These are phyloP conservation scores for Toxotes lorentzi DNA, from an alignment of 2,797 vertebrate genomes.

Conservation along the genomic window DNA sequence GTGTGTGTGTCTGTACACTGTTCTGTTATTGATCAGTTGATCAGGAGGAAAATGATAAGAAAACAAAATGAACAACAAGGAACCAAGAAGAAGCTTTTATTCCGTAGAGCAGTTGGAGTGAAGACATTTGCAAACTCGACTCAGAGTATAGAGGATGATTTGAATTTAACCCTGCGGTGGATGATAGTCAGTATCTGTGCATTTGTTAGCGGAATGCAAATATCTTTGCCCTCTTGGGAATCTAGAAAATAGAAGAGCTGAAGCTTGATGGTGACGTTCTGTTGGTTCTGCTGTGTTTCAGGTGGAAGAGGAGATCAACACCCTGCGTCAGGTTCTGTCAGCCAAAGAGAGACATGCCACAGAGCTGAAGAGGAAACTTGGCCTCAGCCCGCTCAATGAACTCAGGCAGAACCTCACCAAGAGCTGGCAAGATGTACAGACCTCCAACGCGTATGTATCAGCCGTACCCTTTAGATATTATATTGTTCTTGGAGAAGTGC, in stretches of 20 bases:
- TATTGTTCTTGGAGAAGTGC: neutral
- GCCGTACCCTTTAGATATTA: neutral
- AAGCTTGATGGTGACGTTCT: neutral
- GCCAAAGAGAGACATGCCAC: conserved; percentile 95
- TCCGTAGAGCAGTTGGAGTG: neutral
- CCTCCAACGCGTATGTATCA: conserved; percentile 92
- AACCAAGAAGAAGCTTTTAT: neutral
- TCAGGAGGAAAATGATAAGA: neutral
- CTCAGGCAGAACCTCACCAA: conserved; percentile 92
- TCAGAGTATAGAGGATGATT: neutral
- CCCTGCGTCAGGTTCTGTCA: conserved; percentile 94
- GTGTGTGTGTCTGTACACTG: no score
- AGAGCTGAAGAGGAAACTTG: conserved; percentile 95
- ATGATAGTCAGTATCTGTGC: neutral
- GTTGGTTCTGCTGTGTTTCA: conserved; percentile 62
- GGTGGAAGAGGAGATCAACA: conserved; percentile 98
- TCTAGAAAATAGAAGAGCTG: neutral
- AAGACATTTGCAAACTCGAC: neutral
- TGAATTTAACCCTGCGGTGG: neutral
- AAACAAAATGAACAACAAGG: neutral
- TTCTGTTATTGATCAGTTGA: no score
- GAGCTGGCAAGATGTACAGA: conserved; percentile 97
- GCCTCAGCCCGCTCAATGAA: conserved; percentile 91
- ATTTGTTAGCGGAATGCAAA: neutral
- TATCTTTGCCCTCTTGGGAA: neutral